Conservation (phyloP, 2,888 invertebrate species). For the Spialia ferax region DNA sequence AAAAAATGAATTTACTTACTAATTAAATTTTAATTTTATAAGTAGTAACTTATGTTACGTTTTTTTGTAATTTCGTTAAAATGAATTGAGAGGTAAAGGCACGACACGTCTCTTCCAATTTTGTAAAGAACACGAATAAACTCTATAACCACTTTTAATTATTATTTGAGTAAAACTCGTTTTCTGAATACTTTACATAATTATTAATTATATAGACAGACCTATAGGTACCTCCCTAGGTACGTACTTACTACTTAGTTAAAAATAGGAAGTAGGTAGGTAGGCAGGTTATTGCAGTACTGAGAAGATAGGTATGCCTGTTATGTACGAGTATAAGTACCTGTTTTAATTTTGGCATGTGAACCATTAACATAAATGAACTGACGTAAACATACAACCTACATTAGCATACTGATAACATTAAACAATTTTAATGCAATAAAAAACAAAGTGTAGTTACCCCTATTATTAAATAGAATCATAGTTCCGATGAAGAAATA, state of each 20-base stretch:
- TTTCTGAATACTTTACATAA: not conserved
- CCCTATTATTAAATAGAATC: not conserved
- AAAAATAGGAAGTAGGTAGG: not conserved
- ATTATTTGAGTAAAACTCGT: not conserved
- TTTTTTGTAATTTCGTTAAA: no score
- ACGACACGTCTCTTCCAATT: not conserved
- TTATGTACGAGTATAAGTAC: not conserved
- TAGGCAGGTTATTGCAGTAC: not conserved
- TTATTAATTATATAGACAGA: not conserved
- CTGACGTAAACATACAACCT: not conserved
- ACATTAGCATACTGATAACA: not conserved
- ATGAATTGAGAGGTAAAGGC: not conserved
- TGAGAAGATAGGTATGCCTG: not conserved
- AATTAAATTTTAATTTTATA: no score
- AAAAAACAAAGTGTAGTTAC: not conserved
- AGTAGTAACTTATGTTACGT: no score
- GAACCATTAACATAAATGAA: not conserved
- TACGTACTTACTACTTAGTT: not conserved
- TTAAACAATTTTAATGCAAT: not conserved
- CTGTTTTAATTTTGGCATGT: not conserved
- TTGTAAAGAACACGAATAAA: not conserved
- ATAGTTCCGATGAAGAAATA: not conserved
- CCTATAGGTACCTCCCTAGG: not conserved
- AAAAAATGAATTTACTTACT: no score
- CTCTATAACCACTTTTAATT: not conserved